These are phyloP conservation scores for Syndactyla subalaris DNA, from an alignment of 2,797 vertebrate genomes.

Conservation along the genomic window DNA sequence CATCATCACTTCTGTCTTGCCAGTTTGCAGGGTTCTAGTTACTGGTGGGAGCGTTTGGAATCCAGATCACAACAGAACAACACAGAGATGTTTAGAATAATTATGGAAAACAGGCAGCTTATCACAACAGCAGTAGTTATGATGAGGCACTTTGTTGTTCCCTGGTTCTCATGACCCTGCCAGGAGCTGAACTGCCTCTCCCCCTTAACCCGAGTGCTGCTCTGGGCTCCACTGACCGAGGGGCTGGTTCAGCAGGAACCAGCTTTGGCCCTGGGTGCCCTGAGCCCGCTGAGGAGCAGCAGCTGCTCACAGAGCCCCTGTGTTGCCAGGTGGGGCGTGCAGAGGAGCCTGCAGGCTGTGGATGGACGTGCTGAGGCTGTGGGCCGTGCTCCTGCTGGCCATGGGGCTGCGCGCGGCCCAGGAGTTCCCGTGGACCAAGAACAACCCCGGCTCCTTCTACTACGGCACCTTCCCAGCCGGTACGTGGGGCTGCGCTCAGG, in stretches of 20 bases:
- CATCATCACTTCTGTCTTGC: background rate
- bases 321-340: constrained; percentile 7
- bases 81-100: background rate
- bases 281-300: background rate
- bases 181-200: background rate
- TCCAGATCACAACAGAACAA: background rate
- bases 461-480: constrained; percentile 93
- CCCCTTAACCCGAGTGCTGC: background rate
- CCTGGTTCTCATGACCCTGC: background rate
- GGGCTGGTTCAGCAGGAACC: background rate
- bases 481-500: constrained; percentile 37
- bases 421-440: constrained; percentile 88
- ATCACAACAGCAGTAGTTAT: background rate
- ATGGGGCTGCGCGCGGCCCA: constrained; percentile 79
- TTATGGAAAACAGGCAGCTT: background rate
- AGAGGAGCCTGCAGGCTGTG: background rate
- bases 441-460: constrained; percentile 89
- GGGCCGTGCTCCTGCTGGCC: constrained; percentile 82
- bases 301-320: background rate
- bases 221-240: background rate
- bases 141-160: background rate
- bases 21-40: background rate
- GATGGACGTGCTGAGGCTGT: background rate
- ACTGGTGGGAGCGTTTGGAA: background rate
- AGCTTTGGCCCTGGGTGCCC: background rate